Percentiles rank a stretch among this genome's conserved stretches.
Conservation (phyloP, 2,113 vertebrate species). For the Hippocampus comes region DNA sequence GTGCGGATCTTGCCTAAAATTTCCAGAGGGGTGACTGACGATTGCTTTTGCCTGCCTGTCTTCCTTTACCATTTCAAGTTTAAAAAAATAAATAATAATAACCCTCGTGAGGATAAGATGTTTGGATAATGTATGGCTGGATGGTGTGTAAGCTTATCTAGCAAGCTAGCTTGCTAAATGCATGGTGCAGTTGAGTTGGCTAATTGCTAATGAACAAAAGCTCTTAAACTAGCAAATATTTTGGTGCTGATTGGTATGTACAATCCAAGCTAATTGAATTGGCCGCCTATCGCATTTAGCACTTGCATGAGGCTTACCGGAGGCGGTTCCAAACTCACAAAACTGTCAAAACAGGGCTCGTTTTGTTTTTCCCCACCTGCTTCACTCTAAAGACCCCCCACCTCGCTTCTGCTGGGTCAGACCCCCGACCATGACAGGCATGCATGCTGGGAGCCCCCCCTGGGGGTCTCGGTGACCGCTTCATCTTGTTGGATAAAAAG, state of each 20-base stretch:
- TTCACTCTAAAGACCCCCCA: conserved; percentile 60
- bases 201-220: too few relatives aligned
- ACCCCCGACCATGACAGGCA: conserved; percentile 42
- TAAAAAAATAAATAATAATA: too few relatives aligned
- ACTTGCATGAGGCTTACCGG: conserved; percentile 37
- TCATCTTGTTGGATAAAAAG: conserved; percentile 63
- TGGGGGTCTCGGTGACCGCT: conserved; percentile 57
- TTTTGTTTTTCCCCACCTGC: conserved; percentile 63
- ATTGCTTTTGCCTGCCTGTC: not conserved
- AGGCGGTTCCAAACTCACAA: conserved; percentile 22
- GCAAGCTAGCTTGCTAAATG: too few relatives aligned
- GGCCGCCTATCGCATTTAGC: not conserved
- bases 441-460: conserved; percentile 30
- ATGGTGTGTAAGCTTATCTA: too few relatives aligned
- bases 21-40: not conserved
- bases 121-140: too few relatives aligned
- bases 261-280: not conserved
- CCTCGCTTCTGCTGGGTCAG: conserved; percentile 44
- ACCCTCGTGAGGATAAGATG: too few relatives aligned
- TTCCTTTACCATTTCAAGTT: not conserved
- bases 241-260: not conserved
- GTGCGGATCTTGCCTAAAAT: not conserved
- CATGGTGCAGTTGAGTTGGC: too few relatives aligned
- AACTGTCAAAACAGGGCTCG: conserved; percentile 36
- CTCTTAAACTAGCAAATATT: not conserved